A percentile compares a stretch with the other conserved stretches of the same genome.
These are phyloP conservation scores for Mycetomoellerius zeteki DNA, from an alignment of 1,140 invertebrate genomes.

Conservation along the genomic window DNA sequence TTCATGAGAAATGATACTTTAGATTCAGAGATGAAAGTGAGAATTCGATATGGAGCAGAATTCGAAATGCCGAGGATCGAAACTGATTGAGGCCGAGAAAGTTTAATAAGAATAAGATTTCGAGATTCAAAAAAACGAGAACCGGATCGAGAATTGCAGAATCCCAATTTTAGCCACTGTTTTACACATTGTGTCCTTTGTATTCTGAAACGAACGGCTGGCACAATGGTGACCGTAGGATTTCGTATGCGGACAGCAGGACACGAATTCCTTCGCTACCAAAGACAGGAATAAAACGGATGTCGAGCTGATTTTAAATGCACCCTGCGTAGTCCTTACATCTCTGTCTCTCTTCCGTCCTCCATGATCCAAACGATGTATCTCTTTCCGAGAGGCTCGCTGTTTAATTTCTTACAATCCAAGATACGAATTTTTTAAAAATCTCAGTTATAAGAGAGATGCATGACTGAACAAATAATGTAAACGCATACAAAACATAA, in stretches of 20 bases:
- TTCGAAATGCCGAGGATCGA: not conserved
- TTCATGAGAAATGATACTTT: not conserved
- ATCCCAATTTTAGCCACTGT: not conserved
- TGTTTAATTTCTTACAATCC: not conserved
- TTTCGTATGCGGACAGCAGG: slow-evolving; percentile 72
- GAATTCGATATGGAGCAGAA: not conserved
- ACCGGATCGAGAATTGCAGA: not conserved
- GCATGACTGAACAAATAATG: not conserved
- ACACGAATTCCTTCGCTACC: slow-evolving; percentile 60
- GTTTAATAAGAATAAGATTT: not conserved
- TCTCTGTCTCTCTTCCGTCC: slow-evolving; percentile 44
- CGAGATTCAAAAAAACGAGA: not conserved
- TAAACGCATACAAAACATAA: not conserved
- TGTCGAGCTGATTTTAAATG: slow-evolving; percentile 73
- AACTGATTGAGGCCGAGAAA: not conserved
- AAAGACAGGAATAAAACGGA: slow-evolving; percentile 66
- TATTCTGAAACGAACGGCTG: slow-evolving; percentile 59
- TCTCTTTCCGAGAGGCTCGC: not conserved
- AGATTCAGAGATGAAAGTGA: not conserved
- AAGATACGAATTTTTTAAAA: not conserved
- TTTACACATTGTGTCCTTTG: slow-evolving; percentile 55
- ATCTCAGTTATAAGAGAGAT: not conserved
- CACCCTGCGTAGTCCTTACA: slow-evolving; percentile 63
- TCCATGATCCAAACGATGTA: slow-evolving; percentile 29
- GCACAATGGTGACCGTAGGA: slow-evolving; percentile 39